These are phyloP conservation scores for Anisognathus igniventris DNA, from an alignment of 2,797 vertebrate species.

Conservation along the genomic window DNA sequence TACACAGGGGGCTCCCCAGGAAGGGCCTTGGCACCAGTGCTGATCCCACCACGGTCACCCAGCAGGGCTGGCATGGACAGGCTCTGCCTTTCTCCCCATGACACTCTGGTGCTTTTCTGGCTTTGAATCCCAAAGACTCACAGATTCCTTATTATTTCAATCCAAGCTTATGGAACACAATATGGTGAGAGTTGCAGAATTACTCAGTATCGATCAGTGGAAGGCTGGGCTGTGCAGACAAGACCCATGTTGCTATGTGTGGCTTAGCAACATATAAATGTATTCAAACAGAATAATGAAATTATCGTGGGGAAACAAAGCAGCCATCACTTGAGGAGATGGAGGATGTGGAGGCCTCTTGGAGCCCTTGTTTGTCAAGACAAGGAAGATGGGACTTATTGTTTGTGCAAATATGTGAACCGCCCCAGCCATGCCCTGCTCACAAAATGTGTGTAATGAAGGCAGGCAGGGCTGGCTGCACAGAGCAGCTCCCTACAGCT, in stretches of 20 bases:
- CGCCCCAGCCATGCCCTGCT: neutral
- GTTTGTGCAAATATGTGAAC: constrained; percentile 64
- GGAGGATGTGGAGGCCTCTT: constrained; percentile 33
- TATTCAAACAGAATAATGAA: constrained; percentile 71
- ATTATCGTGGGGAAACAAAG: constrained; percentile 71
- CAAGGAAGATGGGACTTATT: constrained; percentile 58
- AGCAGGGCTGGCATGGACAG: fast-evolving
- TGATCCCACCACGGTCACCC: fast-evolving
- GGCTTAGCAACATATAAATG: constrained; percentile 71
- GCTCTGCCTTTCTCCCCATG: neutral
- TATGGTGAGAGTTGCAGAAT: neutral
- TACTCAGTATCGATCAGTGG: constrained; percentile 21
- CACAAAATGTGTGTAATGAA: constrained; percentile 30
- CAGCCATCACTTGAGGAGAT: constrained; percentile 60
- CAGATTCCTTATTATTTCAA: neutral
- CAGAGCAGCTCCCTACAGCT: neutral
- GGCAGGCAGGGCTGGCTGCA: neutral
- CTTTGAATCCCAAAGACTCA: neutral
- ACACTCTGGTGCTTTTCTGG: neutral
- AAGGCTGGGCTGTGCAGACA: constrained; percentile 35
- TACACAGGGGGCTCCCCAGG: fast-evolving
- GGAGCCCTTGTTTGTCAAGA: constrained; percentile 55
- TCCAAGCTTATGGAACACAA: neutral
- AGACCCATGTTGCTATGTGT: constrained; percentile 68
- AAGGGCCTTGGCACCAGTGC: fast-evolving